These are phyloP conservation scores for Linnaemya tessellans DNA, from an alignment of 2,888 invertebrate species.

Conservation along the genomic window DNA sequence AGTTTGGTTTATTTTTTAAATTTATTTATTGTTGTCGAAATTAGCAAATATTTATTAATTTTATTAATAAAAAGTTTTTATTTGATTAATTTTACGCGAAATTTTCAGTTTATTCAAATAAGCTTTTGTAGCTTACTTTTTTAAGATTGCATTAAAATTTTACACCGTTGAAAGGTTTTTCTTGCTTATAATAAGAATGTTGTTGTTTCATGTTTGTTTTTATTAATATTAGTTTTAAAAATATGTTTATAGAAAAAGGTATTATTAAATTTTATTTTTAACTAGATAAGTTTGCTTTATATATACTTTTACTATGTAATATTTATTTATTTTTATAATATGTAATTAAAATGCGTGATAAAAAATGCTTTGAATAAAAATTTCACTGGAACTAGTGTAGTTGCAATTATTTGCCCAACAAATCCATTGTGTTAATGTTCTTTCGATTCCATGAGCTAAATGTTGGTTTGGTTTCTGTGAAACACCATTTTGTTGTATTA, in stretches of 20 bases:
- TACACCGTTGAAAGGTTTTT: slow-evolving; percentile 76
- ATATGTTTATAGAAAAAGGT: slow-evolving; percentile 70
- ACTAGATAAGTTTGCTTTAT: background rate
- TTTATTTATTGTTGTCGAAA: slow-evolving; percentile 66
- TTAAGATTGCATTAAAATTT: slow-evolving; percentile 78
- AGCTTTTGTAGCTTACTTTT: slow-evolving; percentile 55
- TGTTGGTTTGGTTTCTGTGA: no score
- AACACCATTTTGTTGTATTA: no score
- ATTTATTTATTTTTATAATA: background rate
- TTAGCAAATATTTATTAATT: slow-evolving; percentile 69
- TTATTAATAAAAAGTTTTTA: slow-evolving; percentile 76
- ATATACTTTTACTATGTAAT: background rate
- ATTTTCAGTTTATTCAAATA: slow-evolving; percentile 58
- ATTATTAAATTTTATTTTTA: slow-evolving; percentile 17
- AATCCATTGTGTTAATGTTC: no score
- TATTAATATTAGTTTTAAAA: slow-evolving; percentile 74
- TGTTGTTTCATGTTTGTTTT: slow-evolving; percentile 71
- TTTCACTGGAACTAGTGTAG: no score
- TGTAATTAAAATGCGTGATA: background rate
- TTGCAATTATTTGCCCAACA: no score
- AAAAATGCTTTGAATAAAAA: no score
- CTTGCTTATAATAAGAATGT: slow-evolving; percentile 76
- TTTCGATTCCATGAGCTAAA: no score
- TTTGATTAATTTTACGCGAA: slow-evolving; percentile 74
- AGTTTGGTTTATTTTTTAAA: slow-evolving; percentile 78